These are phyloP conservation scores for Tangara arthus DNA, from an alignment of 2,797 vertebrate genomes.

Conservation along the genomic window DNA sequence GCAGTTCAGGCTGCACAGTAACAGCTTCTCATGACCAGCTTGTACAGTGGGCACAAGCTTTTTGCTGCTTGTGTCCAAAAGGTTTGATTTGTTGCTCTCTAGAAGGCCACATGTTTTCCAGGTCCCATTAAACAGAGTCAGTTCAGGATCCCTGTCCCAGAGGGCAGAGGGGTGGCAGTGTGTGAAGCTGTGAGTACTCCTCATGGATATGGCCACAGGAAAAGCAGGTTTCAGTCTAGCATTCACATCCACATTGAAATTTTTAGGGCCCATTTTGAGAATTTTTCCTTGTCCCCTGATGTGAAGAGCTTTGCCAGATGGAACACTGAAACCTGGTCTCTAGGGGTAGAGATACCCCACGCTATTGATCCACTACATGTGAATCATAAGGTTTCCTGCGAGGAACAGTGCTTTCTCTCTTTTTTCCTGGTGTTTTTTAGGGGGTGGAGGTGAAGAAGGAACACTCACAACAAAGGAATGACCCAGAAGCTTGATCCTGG, in stretches of 20 bases:
- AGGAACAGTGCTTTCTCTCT: neutral
- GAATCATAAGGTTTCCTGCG: neutral
- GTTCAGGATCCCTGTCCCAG: neutral
- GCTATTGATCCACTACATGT: accelerated
- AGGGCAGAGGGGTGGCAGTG: neutral
- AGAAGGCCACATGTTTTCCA: neutral
- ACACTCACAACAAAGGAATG: neutral
- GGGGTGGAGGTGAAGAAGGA: neutral
- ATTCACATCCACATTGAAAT: neutral
- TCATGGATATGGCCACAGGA: neutral
- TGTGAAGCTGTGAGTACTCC: neutral
- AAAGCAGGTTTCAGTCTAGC: neutral
- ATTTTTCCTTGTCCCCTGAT: neutral
- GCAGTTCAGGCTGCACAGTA: neutral
- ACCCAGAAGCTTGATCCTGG: neutral
- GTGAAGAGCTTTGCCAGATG: neutral
- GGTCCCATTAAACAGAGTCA: neutral
- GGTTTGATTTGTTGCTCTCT: neutral
- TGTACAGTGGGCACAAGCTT: neutral
- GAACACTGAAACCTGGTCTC: neutral
- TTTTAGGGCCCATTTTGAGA: neutral
- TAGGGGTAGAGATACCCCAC: neutral
- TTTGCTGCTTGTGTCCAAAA: neutral
- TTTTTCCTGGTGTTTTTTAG: neutral
- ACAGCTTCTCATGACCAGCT: neutral